phyloP scores from a whole-genome alignment of 2,888 invertebrate genomes.

The Meiosimyza decipiens region DNA sequence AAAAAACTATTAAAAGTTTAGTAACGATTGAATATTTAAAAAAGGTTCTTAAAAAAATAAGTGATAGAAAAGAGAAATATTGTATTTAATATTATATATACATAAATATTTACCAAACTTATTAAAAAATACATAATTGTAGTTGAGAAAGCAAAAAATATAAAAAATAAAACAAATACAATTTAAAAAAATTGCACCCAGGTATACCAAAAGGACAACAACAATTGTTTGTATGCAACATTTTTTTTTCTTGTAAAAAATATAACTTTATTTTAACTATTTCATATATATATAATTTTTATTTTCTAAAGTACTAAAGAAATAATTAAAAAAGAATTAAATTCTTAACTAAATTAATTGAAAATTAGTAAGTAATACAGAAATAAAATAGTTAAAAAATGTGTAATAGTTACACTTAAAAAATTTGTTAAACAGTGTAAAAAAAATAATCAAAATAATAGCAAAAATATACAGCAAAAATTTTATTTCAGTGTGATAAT shows the following conservation, averaged over 20 bases:
- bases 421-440: constrained; percentile 32
- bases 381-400: constrained; percentile 26
- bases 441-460: neutral
- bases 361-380: constrained; percentile 21
- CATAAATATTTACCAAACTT: constrained; percentile 40
- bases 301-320: neutral
- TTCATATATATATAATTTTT: neutral
- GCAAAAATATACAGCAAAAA: constrained; percentile 12
- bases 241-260: neutral
- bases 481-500: constrained; percentile 36
- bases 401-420: constrained; percentile 34
- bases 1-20: neutral
- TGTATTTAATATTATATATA: constrained; percentile 37
- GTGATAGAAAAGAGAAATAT: constrained; percentile 40
- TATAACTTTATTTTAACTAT: neutral
- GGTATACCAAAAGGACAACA: constrained; percentile 7
- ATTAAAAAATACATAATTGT: neutral
- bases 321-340: constrained; percentile 18
- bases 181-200: constrained; percentile 2
- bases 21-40: neutral
- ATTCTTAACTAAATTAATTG: constrained; percentile 24
- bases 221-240: neutral
- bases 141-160: constrained; percentile 1
- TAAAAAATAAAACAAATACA: neutral
- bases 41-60: constrained; percentile 17